Conservation (phyloP, 2,888 invertebrate species). For the Meliscaeva auricollis region DNA sequence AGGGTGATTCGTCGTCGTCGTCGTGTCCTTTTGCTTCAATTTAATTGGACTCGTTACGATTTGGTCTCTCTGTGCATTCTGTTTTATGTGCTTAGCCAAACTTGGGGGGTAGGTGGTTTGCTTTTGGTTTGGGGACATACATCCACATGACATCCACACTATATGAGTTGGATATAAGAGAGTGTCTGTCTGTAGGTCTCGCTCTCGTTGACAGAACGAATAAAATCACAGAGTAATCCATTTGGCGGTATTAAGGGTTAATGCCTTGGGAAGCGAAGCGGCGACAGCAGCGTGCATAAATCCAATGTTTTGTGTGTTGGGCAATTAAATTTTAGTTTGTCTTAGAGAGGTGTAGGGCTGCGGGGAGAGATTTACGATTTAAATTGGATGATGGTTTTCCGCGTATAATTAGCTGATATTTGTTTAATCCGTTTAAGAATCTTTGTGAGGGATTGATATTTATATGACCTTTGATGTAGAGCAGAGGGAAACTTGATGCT, state of each 20-base stretch:
- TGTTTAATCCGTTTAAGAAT: slow-evolving; percentile 24
- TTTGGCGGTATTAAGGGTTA: slow-evolving; percentile 52
- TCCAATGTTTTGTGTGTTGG: slow-evolving; percentile 44
- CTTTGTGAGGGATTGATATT: not conserved
- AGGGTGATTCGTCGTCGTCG: not conserved
- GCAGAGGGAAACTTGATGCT: too few species aligned
- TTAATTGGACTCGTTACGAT: slow-evolving; percentile 69
- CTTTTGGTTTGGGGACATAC: too few species aligned
- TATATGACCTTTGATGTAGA: not conserved
- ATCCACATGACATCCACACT: not conserved
- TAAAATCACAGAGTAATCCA: slow-evolving; percentile 60
- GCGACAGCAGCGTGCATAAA: slow-evolving; percentile 58
- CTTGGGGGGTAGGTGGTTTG: not conserved
- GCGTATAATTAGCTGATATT: slow-evolving; percentile 56
- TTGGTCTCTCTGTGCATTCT: slow-evolving; percentile 35
- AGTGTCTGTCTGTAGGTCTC: too few species aligned
- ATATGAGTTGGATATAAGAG: not conserved
- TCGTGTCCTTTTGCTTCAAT: slow-evolving; percentile 68
- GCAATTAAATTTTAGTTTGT: slow-evolving; percentile 58
- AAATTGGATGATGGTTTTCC: slow-evolving; percentile 13
- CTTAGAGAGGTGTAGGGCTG: slow-evolving; percentile 6
- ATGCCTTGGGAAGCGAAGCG: slow-evolving; percentile 54
- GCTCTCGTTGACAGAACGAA: slow-evolving; percentile 56
- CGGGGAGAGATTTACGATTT: not conserved
- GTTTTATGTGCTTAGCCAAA: slow-evolving; percentile 35